Conservation (phyloP, 2,113 vertebrate genomes). For the Zingel zingel region DNA sequence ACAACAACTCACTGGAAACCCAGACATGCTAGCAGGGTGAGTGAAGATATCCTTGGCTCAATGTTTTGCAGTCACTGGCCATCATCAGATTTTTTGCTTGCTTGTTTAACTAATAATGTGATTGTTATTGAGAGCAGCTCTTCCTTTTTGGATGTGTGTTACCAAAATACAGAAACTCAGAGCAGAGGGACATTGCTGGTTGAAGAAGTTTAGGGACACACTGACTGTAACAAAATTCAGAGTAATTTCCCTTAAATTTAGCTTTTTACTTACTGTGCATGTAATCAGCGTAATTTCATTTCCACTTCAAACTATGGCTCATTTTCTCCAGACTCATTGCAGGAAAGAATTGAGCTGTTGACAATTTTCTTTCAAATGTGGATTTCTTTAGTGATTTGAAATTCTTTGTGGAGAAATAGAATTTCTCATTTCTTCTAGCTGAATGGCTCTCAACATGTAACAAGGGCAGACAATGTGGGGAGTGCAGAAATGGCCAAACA, state of each 20-base stretch:
- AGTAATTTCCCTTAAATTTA: constrained; percentile 58
- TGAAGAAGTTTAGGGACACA: constrained; percentile 35
- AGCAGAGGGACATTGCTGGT: constrained; percentile 10
- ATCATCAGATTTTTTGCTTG: neutral
- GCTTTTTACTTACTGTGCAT: constrained; percentile 64
- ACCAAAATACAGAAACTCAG: constrained; percentile 4
- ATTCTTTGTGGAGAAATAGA: constrained; percentile 80
- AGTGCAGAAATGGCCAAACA: constrained; percentile 84
- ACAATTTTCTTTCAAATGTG: constrained; percentile 80
- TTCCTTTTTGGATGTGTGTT: neutral
- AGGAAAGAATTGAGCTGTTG: constrained; percentile 71
- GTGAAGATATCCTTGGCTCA: neutral
- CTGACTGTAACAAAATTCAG: constrained; percentile 41
- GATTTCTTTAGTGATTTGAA: constrained; percentile 83
- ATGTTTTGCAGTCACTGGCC: neutral
- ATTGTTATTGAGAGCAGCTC: neutral
- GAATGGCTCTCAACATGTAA: constrained; percentile 85
- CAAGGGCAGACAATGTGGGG: constrained; percentile 83
- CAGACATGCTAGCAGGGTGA: neutral
- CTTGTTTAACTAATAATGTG: neutral
- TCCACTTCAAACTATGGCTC: constrained; percentile 69
- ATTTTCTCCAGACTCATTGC: constrained; percentile 72
- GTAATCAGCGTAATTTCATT: constrained; percentile 80
- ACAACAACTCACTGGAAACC: neutral
- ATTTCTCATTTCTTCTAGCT: constrained; percentile 81